Percentiles rank a stretch among this genome's conserved stretches.
These are phyloP conservation scores for Polymixis flavicincta DNA, from an alignment of 2,888 invertebrate genomes.

Conservation along the genomic window DNA sequence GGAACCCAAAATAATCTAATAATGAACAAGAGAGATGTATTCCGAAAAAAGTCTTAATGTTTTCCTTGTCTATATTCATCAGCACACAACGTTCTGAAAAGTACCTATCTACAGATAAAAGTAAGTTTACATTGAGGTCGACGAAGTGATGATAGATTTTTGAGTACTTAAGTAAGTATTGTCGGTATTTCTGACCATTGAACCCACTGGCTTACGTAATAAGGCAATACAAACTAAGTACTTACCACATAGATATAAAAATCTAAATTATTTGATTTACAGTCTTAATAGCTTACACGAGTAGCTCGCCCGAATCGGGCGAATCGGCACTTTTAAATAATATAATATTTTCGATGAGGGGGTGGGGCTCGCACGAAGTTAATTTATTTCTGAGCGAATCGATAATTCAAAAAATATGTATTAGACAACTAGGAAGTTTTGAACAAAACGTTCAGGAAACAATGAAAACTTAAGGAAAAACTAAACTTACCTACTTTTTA, in stretches of 20 bases:
- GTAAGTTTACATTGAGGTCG: background rate
- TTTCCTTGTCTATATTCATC: background rate
- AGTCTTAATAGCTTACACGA: too few species aligned
- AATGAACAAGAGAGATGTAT: slow-evolving; percentile 13
- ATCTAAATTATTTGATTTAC: background rate
- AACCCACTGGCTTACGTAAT: background rate
- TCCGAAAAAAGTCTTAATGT: background rate
- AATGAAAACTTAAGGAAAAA: too few species aligned
- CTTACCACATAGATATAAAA: background rate
- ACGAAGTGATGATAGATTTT: background rate
- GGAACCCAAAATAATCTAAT: slow-evolving; percentile 28
- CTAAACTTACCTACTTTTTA: too few species aligned
- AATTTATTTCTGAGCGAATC: too few species aligned
- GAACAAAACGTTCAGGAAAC: too few species aligned
- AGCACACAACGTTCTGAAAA: background rate
- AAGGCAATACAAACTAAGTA: background rate
- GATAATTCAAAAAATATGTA: too few species aligned
- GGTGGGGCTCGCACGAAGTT: too few species aligned
- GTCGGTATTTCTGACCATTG: background rate
- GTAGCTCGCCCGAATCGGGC: too few species aligned
- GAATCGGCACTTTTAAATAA: too few species aligned
- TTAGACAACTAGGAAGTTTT: too few species aligned
- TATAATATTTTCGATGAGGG: too few species aligned
- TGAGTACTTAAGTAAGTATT: background rate
- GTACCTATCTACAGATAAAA: background rate